Base-by-base conservation (phyloP, 2,113 vertebrate species). In the Brachirus orientalis region DNA sequence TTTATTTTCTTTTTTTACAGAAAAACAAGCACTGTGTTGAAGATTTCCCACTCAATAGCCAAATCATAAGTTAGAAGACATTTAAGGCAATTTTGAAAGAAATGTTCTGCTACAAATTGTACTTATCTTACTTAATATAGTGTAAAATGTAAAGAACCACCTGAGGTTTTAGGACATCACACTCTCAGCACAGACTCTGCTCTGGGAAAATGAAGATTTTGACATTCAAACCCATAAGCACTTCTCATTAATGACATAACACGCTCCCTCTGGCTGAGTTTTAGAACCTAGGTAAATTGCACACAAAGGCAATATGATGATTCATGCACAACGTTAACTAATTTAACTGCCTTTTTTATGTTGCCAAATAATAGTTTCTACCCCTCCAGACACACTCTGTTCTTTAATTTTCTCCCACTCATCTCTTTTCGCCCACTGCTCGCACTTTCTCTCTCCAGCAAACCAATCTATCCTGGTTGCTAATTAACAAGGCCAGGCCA, bases 401-500 rank as follows among this genome's bases (percentile, higher is more conserved):
- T 82, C 17, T 68, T 75, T 55, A n/a, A 70, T 78, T 79, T 53
- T 67, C 59, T 33, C 47, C 36, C 63, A 50, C 64, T 44, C 16
- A 22, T 77, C 40, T 67, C 70, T 45, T 37, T 46, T 66, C 54
- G 51, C 12, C 63, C 67, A 37, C 40, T 11, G 17, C 44, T 60
- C 28, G n/a, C 36, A 46, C 71, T 70, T 72, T 35, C 20, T 71
- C 80, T 81, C 72, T 66, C 35, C 56, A 57, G 66, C 54, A 63
- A 65, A 64, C 55, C 69, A 68, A 76, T 87, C 80, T 74, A 60
- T 74, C 67, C 63, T 66, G 40, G 4, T 46, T 46, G 72, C 74
- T 88, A 86, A 89, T 88, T 86, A 88, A 75, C 28, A 6, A 79
- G 68, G 64, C 53, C 66, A 80, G 65, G 82, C 85, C 86, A 82